Evolutionary conservation across 1,140 invertebrate species (phyloP).

Genomic region (Oncopodura yosiiana): DNA sequence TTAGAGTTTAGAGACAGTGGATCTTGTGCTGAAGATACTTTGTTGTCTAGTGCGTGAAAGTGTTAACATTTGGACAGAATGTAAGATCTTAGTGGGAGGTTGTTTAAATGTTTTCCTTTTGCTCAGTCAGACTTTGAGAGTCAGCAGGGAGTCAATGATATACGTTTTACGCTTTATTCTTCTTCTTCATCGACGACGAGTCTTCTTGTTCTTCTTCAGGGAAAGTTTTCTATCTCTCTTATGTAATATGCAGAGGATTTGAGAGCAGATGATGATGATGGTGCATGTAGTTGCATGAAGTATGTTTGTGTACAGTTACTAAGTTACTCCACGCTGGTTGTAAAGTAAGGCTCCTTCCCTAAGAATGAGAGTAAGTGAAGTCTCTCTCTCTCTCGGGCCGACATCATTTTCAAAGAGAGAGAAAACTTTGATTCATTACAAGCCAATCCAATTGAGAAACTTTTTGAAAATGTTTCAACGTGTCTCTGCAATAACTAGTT

Average conservation of each 20-base stretch:
- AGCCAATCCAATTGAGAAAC: too few species aligned
- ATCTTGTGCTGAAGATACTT: background rate
- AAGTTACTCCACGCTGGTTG: background rate
- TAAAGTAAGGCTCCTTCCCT: too few species aligned
- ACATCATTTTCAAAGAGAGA: too few species aligned
- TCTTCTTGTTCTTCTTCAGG: too few species aligned
- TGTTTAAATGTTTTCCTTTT: conserved; percentile 27
- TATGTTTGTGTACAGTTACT: background rate
- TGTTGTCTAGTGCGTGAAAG: background rate
- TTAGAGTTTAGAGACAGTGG: too few species aligned
- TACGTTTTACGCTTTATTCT: conserved; percentile 1
- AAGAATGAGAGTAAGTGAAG: too few species aligned
- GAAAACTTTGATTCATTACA: too few species aligned
- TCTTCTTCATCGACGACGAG: conserved; percentile 5
- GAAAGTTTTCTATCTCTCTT: background rate
- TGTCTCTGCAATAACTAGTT: too few species aligned
- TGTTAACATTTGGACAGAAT: conserved; percentile 26
- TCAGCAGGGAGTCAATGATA: conserved; percentile 22
- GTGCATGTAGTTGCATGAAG: background rate
- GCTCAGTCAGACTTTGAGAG: conserved; percentile 21
- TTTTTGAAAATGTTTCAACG: too few species aligned
- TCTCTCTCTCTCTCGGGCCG: too few species aligned
- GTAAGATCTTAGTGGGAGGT: conserved; percentile 23
- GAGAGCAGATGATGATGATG: background rate
- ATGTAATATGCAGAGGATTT: background rate